Base-by-base conservation (phyloP, 2,113 vertebrate genomes). In the Nothobranchius kuhntae region DNA sequence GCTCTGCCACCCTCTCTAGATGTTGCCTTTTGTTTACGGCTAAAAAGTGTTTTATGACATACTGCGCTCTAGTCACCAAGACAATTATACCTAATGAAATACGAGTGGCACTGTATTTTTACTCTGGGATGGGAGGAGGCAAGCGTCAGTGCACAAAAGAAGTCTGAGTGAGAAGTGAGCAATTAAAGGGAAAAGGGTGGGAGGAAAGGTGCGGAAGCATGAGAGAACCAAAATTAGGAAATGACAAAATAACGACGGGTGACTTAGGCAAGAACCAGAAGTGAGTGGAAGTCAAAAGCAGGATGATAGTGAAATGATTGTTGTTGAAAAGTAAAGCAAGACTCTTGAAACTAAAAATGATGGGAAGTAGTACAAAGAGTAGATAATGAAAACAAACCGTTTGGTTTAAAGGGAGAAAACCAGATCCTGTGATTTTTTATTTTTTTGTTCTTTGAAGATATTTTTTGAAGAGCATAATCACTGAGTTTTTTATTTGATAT, bases 21-120 rank as follows among this genome's bases (percentile, higher is more conserved):
- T 93, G 93, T 91, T 91, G 88, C 83, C 78, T 80, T 86, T 93
- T 91, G 91, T 92, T 93, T 91, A 93, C 59, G 76, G 81, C 82
- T 71, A 65, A 82, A 80, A 84, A 77, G 62, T 89, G 83, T 82
- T 92, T 93, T 90, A 91, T 84, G 84, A 75, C 75, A 74, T 75
- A 63, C 60, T n/a, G 75, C 7, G 63, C 86, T 76, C 81, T 84
- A 88, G 88, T 89, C 88, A 92, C 90, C 89, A 86, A 87, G 77
- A 88, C 85, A 90, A 92, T 92, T 89, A 91, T 40, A 61, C 68
- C 73, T 88, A 91, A 91, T 92, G 88, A 90, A 90, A 87, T 86
- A 89, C 36, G 76, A 61, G 82, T 77, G 53, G 42, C 44, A 61
- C 75, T 81, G 82, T 70, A 73, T 67, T 78, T 83, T 82, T 73